Conservation (phyloP, 2,888 invertebrate genomes). For the Tuberolachnus salignus region DNA sequence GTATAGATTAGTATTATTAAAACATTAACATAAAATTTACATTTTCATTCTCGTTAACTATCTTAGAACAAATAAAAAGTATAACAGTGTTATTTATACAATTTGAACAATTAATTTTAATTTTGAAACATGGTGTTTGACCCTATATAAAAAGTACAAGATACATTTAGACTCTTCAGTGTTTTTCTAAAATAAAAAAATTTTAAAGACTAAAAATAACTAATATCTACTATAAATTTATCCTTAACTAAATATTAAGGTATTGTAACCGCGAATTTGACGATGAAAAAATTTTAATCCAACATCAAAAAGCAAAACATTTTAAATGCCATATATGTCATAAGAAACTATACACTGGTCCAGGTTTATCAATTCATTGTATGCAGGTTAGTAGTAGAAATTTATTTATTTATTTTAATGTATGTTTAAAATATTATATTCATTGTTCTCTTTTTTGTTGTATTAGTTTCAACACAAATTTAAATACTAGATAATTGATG, state of each 20-base stretch:
- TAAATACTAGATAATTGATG: no score
- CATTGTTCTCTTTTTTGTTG: no score
- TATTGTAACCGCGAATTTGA: slow-evolving; percentile 99
- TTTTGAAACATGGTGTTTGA: background rate
- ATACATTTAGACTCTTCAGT: no score
- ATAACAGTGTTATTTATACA: background rate
- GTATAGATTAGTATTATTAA: no score
- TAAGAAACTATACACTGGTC: slow-evolving; percentile 97
- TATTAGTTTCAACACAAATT: no score
- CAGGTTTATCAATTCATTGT: slow-evolving; percentile 98
- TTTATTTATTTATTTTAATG: background rate
- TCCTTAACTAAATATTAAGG: slow-evolving; percentile 68
- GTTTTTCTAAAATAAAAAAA: no score
- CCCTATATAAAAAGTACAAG: no score
- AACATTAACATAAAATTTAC: background rate
- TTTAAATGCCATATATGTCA: slow-evolving; percentile 99
- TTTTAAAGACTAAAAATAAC: no score
- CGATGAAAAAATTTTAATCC: slow-evolving; percentile 98
- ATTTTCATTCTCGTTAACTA: background rate
- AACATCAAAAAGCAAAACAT: slow-evolving; percentile 99
- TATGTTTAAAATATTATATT: background rate
- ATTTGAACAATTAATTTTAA: no score
- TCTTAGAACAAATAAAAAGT: no score
- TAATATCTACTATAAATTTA: background rate
- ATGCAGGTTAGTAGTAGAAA: slow-evolving; percentile 79